Evolutionary conservation across 2,113 vertebrate genomes (phyloP), one percentile per base, ranked within the genome.

Genomic region (Mirounga angustirostris): DNA sequence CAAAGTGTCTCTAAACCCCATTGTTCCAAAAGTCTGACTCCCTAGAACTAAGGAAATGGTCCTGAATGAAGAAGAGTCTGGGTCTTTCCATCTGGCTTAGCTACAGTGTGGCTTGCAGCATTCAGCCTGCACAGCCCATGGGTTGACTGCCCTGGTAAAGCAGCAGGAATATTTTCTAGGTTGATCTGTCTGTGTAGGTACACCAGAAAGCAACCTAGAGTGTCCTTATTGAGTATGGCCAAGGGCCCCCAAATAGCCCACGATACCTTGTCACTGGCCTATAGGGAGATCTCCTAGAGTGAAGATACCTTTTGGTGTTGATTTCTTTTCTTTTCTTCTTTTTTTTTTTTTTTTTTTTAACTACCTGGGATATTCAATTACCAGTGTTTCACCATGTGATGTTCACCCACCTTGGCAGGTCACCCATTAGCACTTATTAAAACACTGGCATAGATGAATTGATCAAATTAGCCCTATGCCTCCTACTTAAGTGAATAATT

Each of bases 41-140:
- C 19, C 33, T 82, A 65, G 16, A 89, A 50, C 36, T 58, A 58
- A 90, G 58, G 24, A 93, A 87, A 82, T 36, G 10, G 18, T 80
- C 21, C 7, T 40, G 24, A 87, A 52, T 58, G 46, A 91, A 73
- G 9, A 76, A 22, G 7, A 18, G 13, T 15, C 18, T 43, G 36
- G 54, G 36, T 58, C n/a, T 86, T 30, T 63, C 54, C 61, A 63
- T n/a, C 52, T n/a, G 61, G 15, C 15, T n/a, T 52, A 59, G 52
- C 15, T 36, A 0, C 7, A 4, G 16, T 18, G 1, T 78, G 26
- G 2, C 36, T 14, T 2, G 2, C 16, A 54, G 12, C 0, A 59
- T 2, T 22, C 58, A 54, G 11, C 88, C 56, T 71, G 0, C 0
- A 36, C 0, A 63, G 15, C 4, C 40, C 4, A 40, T 19, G 36